Conservation (phyloP, 1,140 invertebrate genomes). For the Steinernema feltiae region DNA sequence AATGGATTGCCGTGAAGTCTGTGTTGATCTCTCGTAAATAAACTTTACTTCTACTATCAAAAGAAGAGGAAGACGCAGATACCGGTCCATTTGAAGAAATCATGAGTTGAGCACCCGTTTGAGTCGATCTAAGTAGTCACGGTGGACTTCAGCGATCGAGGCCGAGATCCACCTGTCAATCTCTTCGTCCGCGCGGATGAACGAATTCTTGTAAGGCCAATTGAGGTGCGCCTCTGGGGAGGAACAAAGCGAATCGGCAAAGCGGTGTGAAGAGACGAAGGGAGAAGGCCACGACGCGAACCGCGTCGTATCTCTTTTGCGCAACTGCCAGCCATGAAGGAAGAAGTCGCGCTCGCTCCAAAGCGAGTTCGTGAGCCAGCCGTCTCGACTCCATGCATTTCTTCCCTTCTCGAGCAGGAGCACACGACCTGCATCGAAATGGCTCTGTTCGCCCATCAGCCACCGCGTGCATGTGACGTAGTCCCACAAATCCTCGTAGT, state of each 20-base stretch:
- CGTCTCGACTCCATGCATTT: slow-evolving; percentile 30
- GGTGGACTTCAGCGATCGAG: slow-evolving; percentile 14
- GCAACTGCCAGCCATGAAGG: slow-evolving; percentile 38
- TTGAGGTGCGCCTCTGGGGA: background rate
- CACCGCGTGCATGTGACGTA: background rate
- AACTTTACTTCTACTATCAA: background rate
- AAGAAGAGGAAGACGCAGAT: background rate
- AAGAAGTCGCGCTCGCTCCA: slow-evolving; percentile 35
- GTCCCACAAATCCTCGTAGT: background rate
- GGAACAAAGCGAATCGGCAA: background rate
- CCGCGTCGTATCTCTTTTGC: background rate
- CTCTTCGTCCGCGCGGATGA: slow-evolving; percentile 17
- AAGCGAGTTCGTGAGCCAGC: slow-evolving; percentile 33
- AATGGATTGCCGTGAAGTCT: too few relatives aligned
- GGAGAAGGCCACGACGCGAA: slow-evolving; percentile 6
- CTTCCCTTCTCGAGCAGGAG: slow-evolving; percentile 16
- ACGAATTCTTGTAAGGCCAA: slow-evolving; percentile 32
- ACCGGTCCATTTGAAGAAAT: background rate
- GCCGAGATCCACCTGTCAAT: slow-evolving; percentile 14
- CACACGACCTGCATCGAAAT: background rate
- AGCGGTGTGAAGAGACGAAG: background rate
- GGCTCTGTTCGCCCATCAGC: background rate
- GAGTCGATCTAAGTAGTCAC: background rate
- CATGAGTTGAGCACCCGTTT: slow-evolving; percentile 2
- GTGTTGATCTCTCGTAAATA: too few relatives aligned